Percentiles rank a stretch among this genome's conserved stretches.
These are phyloP conservation scores for Scartelaos histophorus DNA, from an alignment of 2,113 vertebrate genomes.

Conservation along the genomic window DNA sequence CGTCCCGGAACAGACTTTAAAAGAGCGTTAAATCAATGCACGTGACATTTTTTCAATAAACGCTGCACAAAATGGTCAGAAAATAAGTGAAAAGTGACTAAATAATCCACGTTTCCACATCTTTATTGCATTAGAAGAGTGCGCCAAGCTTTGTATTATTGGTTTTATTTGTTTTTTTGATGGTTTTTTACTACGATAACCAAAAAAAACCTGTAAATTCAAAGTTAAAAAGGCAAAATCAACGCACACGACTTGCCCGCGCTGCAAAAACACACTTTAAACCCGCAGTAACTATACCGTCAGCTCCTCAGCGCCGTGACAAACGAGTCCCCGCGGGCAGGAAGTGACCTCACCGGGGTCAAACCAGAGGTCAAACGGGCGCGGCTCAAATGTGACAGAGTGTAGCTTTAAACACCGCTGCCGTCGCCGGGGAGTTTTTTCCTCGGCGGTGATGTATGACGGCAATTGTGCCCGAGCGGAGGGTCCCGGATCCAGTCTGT, in stretches of 20 bases:
- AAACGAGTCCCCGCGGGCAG: conserved; percentile 25
- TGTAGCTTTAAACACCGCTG: conserved; percentile 30
- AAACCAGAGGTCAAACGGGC: conserved; percentile 12
- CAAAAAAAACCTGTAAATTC: no score
- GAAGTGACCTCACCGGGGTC: conserved; percentile 24
- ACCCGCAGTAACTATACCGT: not conserved
- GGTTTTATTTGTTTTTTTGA: no score
- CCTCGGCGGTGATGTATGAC: conserved; percentile 4
- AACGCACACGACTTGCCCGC: not conserved
- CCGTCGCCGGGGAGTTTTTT: conserved; percentile 20
- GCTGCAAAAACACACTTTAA: not conserved
- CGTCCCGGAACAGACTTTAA: no score
- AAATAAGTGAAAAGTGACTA: no score
- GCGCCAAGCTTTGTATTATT: no score
- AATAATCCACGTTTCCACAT: no score
- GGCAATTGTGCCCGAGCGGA: not conserved
- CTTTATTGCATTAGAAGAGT: no score
- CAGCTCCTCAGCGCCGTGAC: conserved; percentile 2
- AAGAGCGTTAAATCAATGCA: no score
- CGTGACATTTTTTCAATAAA: no score
- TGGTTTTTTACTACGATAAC: no score
- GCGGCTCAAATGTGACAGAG: conserved; percentile 18
- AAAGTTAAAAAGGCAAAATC: not conserved
- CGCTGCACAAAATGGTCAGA: no score
- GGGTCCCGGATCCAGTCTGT: not conserved